Percentiles rank a stretch among this genome's conserved stretches.
These are phyloP conservation scores for Atlantisia rogersi DNA, from an alignment of 2,113 vertebrate species.

Conservation along the genomic window DNA sequence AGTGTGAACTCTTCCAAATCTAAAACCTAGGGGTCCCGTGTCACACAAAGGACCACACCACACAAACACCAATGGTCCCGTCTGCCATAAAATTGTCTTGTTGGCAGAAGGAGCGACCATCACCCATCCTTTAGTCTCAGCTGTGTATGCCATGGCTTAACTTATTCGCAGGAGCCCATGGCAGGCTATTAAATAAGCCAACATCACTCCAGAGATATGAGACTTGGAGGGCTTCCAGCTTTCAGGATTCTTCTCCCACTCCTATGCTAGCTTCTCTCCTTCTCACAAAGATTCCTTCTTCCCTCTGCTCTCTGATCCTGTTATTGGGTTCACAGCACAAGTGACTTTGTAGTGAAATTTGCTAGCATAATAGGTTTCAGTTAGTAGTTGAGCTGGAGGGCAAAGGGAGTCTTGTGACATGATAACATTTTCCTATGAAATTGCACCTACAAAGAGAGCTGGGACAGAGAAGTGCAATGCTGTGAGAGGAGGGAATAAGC, in stretches of 20 bases:
- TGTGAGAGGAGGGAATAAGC: background rate
- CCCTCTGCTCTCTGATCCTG: background rate
- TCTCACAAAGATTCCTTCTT: background rate
- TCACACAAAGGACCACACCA: background rate
- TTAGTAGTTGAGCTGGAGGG: slow-evolving; percentile 35
- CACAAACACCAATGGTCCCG: accelerated
- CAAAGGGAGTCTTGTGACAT: slow-evolving; percentile 34
- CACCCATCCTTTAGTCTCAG: background rate
- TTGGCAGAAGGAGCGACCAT: background rate
- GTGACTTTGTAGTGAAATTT: slow-evolving; percentile 58
- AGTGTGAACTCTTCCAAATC: background rate
- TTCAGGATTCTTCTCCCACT: background rate
- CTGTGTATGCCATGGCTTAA: background rate
- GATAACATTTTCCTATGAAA: slow-evolving; percentile 54
- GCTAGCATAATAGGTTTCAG: slow-evolving; percentile 40
- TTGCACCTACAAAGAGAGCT: slow-evolving; percentile 39
- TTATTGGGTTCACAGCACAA: slow-evolving; percentile 4
- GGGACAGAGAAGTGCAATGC: background rate
- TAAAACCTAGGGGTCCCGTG: background rate
- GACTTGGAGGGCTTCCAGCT: slow-evolving; percentile 18
- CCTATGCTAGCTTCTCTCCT: background rate
- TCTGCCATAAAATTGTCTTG: background rate
- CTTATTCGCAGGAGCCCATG: background rate
- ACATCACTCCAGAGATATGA: background rate
- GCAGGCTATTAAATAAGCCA: background rate